A percentile compares a stretch with the other conserved stretches of the same genome.
Conservation (phyloP, 2,797 vertebrate species). For the Gadopsis marmoratus region DNA sequence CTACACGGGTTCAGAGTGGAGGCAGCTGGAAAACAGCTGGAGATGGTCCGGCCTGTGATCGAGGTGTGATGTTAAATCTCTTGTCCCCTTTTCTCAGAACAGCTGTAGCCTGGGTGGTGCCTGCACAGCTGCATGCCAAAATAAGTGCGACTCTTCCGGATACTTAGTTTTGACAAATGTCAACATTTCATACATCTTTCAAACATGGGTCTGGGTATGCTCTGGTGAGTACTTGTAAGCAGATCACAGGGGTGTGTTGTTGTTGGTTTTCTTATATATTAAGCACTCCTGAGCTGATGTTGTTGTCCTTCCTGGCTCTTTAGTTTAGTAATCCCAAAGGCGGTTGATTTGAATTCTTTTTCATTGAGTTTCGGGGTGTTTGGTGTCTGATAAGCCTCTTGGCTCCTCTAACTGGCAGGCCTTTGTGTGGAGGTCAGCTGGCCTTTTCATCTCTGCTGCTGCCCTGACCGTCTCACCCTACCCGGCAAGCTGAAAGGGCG, state of each 20-base stretch:
- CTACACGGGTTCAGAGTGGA: background rate
- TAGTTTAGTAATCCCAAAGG: background rate
- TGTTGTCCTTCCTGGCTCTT: background rate
- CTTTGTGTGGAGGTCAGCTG: constrained; percentile 77
- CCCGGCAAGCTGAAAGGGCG: constrained; percentile 63
- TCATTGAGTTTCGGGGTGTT: constrained; percentile 53
- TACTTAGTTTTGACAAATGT: background rate
- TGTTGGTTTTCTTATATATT: background rate
- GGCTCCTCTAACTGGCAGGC: constrained; percentile 61
- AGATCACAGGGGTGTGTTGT: background rate
- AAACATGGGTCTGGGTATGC: background rate
- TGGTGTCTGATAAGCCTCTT: constrained; percentile 59
- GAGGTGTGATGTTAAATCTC: constrained; percentile 60
- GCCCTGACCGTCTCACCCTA: constrained; percentile 62
- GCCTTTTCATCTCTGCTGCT: constrained; percentile 77
- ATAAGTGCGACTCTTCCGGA: constrained; percentile 26
- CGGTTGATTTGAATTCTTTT: background rate
- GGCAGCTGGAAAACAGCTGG: constrained; percentile 63
- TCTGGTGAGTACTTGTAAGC: too few relatives aligned
- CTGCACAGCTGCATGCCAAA: constrained; percentile 34
- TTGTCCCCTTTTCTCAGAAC: constrained; percentile 44
- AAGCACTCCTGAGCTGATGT: background rate
- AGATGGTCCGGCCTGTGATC: constrained; percentile 34
- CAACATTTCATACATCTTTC: background rate
- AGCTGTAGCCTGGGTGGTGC: constrained; percentile 45